Base-by-base conservation (phyloP, 2,797 vertebrate species). In the Mormyrus hasselquistii region DNA sequence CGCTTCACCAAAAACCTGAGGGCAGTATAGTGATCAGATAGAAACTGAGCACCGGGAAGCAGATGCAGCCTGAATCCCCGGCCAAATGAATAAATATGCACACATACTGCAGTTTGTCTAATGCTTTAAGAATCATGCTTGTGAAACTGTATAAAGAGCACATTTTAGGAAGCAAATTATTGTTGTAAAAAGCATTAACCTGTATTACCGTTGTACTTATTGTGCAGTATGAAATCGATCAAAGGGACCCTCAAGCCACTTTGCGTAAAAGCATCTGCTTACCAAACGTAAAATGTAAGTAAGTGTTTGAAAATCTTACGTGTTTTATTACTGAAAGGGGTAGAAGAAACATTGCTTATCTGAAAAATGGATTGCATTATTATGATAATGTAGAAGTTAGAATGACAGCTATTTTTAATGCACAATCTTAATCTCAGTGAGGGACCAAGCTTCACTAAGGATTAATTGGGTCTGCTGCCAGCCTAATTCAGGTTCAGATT, bases 331-430 rank as follows among this genome's bases (percentile, higher is more conserved):
- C 89, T 91, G 89, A 91, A 90, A 91, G 91, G 93, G 92, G 91
- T 34, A 44, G 59, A 92, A 92, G 91, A 88, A 88, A 89, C 90
- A 89, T 22, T 89, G 93, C 93, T 91, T 84, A 38, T 73, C 65
- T 93, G 93, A 95, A 95, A 95, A 94, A 96, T 96, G 94, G 93
- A 96, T 96, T 94, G 93, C 95, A 96, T 96, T 94, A 95, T 94
- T 96, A 94, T 86, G 95, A 95, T 95, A 95, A 96, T 93, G 94
- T 93, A 94, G 96, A 96, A 94, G 94, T 94, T 90, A 92, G 93
- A 92, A 91, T 92, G 92, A 94, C 93, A 92, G 93, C 94, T 94
- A 92, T 95, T 96, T 95, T 94, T 91, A 94, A 96, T 94, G 93
- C 93, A 93, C 90, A 90, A 92, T 91, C 91, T 95, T 95, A 95